Evolutionary conservation across 2,797 vertebrate species (phyloP), one percentile per base, ranked within the genome.

Genomic region (Buphagus erythrorhynchus): DNA sequence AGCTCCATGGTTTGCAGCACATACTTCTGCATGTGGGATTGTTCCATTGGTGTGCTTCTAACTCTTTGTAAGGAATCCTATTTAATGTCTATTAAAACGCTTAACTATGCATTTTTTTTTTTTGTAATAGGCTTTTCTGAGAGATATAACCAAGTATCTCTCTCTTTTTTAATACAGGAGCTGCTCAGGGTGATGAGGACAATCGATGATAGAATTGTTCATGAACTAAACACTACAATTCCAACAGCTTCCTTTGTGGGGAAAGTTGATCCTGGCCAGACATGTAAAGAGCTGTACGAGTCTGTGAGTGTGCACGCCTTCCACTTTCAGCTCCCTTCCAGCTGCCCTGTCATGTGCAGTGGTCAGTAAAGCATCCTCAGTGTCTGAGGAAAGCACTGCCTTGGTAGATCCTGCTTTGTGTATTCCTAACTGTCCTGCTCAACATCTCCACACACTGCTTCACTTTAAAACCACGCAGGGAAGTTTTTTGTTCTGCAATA

Each of bases 171-270:
- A 71, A 45, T 81, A 40, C 90, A 99, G 99, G 99, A 99, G 96
- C 97, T 99, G 84, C 98, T 99, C 90, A 99, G 98, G 98, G 97
- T 98, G 90, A 99, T 99, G 99, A 99, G 99, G 87, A 99, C 98
- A 6, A 99, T 99, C 13, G 99, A 99, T 81, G 99, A 99, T 97
- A 98, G 99, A 92, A 99, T 99, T 16, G 99, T 99, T 95, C 99
- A 99, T 12, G 96, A 99, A 57, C 98, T 99, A 94, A 99, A 99
- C 97, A 99, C 99, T 78, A 99, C 99, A 1, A 98, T 99, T 94
- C 99, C 99, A 95, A 99, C 99, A 33, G 98, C 98, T 95, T 99
- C 99, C 96, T 99, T 99, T 97, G 99, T 98, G 92, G 99, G 98
- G 91, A 99, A 99, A 92, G 98, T 99, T 69, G 99, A 99, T 82